Base-by-base conservation (phyloP, 2,113 vertebrate species). In the Macquaria ambigua region DNA sequence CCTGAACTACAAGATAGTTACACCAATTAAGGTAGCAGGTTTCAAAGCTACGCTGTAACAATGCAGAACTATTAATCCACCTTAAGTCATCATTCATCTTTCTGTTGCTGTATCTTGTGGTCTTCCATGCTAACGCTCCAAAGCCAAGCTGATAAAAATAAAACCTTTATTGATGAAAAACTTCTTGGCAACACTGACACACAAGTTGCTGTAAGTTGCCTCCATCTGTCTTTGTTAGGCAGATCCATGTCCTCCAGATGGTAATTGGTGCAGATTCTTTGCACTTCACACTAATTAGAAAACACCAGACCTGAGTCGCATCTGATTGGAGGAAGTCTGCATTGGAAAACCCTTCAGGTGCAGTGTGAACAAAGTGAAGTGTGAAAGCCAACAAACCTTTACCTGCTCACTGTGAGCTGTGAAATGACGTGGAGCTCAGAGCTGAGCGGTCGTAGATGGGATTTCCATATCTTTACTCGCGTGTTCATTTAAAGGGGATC, bases 401-500 rank as follows among this genome's bases (percentile, higher is more conserved):
- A 46, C 64, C 64, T 23, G 43, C 41, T 28, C 43, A 28, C 15
- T 31, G 67, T 28, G n/a, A 37, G 25, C 28, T 31, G 28, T 34
- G 34, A 43, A 43, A 43, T 43, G 10, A 12, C 12, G 10, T 21
- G 34, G 61, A 63, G 28, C 61, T 62, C 31, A 3, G 62, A 68
- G 41, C 41, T 8, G 0, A 64, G 64, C 14, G 4, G 66, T 8
- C 14, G 10, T 41, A 68, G 12, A 48, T 48, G 39, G 63, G 63
- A 58, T 74, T 50, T 63, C 75, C 69, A 66, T 68, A 52, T 61
- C 53, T 69, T 69, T 12, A 20, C 61, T 69, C 48, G 28, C 58
- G 0, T 77, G 41, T 77, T 77, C 50, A 72, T 86, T 31, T 74
- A 41, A 79, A 59, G 28, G 46, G 73, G 62, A 74, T 82, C 85